These are phyloP conservation scores for Drosophila emarginata DNA, from an alignment of 2,888 invertebrate genomes.

Conservation along the genomic window DNA sequence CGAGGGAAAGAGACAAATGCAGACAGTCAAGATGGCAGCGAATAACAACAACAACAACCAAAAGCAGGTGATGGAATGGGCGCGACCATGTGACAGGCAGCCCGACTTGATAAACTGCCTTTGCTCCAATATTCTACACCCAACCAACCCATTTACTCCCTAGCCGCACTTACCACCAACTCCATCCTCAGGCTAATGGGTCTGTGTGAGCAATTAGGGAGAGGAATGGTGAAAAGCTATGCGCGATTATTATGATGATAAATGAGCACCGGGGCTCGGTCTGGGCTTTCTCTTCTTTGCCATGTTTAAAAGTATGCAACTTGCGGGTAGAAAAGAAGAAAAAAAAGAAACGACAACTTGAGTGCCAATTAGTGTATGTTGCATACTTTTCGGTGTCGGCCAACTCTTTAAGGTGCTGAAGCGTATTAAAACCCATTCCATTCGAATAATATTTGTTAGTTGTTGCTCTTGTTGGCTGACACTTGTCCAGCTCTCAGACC, in stretches of 20 bases:
- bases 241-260: slow-evolving; percentile 74
- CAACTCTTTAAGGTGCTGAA: slow-evolving; percentile 46
- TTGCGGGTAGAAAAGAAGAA: background rate
- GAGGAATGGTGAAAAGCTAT: slow-evolving; percentile 24
- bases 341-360: slow-evolving; percentile 33
- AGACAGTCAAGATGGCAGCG: slow-evolving; percentile 33
- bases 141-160: background rate
- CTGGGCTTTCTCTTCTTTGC: slow-evolving; percentile 25
- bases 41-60: slow-evolving; percentile 6
- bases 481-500: slow-evolving; percentile 48
- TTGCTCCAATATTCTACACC: background rate
- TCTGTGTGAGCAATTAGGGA: slow-evolving; percentile 57
- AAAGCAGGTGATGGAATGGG: slow-evolving; percentile 4
- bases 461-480: slow-evolving; percentile 49
- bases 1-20: background rate
- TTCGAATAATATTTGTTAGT: slow-evolving; percentile 42
- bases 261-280: slow-evolving; percentile 54
- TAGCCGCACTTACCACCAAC: background rate
- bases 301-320: slow-evolving; percentile 28
- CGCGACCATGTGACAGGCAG: slow-evolving; percentile 55
- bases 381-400: slow-evolving; percentile 62
- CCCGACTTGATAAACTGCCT: slow-evolving; percentile 63
- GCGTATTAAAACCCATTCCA: slow-evolving; percentile 36
- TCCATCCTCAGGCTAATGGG: slow-evolving; percentile 45
- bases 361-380: slow-evolving; percentile 61